Percentiles rank a stretch among this genome's conserved stretches.
These are phyloP conservation scores for Drosophila maculinotata DNA, from an alignment of 2,888 invertebrate species.

Conservation along the genomic window DNA sequence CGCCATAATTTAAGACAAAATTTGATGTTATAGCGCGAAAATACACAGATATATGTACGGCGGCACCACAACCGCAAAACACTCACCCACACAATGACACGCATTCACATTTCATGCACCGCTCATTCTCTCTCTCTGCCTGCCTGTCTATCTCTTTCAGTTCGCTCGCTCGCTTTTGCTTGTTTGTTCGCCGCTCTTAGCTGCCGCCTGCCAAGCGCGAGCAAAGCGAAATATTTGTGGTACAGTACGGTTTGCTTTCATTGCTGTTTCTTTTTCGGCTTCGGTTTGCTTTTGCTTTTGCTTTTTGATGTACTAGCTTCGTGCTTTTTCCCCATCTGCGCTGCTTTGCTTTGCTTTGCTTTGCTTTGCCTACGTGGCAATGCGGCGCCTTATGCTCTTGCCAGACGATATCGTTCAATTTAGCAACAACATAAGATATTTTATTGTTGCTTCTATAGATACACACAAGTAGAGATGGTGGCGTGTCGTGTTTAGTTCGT, in stretches of 20 bases:
- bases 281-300: constrained; percentile 37
- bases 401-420: constrained; percentile 1
- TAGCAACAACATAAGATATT: constrained; percentile 8
- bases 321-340: constrained; percentile 35
- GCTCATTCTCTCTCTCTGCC: constrained; percentile 8
- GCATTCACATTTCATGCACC: constrained; percentile 10
- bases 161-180: constrained; percentile 18
- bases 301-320: constrained; percentile 31
- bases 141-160: constrained; percentile 23
- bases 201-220: constrained; percentile 3
- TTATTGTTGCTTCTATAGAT: not conserved
- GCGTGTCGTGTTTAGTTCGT: not conserved
- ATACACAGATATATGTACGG: constrained; percentile 31
- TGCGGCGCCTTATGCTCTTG: constrained; percentile 8
- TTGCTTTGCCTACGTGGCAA: constrained; percentile 14
- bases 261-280: constrained; percentile 27
- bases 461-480: constrained; percentile 9
- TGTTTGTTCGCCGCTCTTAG: constrained; percentile 40
- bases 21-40: constrained; percentile 43
- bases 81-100: constrained; percentile 38
- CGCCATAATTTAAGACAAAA: constrained; percentile 33
- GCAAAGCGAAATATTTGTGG: constrained; percentile 23
- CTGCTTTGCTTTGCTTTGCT: constrained; percentile 30
- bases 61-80: constrained; percentile 25
- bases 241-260: constrained; percentile 55